Conservation (phyloP, 2,888 invertebrate species). For the Coleophora deauratella region DNA sequence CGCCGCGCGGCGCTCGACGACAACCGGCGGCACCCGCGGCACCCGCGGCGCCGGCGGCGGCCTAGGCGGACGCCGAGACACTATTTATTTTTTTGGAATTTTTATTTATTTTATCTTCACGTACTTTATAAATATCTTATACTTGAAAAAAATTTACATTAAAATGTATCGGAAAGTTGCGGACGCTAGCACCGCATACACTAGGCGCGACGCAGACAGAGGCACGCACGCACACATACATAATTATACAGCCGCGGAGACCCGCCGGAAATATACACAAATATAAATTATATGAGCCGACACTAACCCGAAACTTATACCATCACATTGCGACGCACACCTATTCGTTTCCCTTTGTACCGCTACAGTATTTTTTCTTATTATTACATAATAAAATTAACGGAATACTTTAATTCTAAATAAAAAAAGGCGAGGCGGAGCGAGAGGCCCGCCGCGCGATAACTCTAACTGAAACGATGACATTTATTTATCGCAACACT, state of each 20-base stretch:
- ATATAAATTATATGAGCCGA: constrained; percentile 51
- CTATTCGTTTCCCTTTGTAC: constrained; percentile 63
- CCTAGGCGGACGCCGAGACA: constrained; percentile 31
- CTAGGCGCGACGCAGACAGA: constrained; percentile 30
- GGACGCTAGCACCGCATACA: constrained; percentile 37
- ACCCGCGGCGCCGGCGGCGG: constrained; percentile 17
- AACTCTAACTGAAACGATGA: constrained; percentile 70
- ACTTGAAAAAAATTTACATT: constrained; percentile 72
- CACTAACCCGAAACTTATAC: constrained; percentile 45
- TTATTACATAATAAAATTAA: constrained; percentile 71
- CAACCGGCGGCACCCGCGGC: not conserved
- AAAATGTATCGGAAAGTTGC: constrained; percentile 61
- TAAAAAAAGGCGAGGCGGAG: constrained; percentile 38
- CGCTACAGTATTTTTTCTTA: constrained; percentile 66
- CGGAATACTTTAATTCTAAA: constrained; percentile 73
- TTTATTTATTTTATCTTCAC: constrained; percentile 63
- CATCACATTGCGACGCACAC: constrained; percentile 64
- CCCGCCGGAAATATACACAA: constrained; percentile 40
- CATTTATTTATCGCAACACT: constrained; percentile 74
- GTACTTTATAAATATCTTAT: constrained; percentile 72
- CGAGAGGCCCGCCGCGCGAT: constrained; percentile 18
- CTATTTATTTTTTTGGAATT: constrained; percentile 52
- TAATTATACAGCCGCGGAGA: constrained; percentile 12
- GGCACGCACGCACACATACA: constrained; percentile 36
- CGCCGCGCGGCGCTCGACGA: constrained; percentile 11